phyloP scores from a whole-genome alignment of 2,797 vertebrate genomes.

The Naso thynnoides region DNA sequence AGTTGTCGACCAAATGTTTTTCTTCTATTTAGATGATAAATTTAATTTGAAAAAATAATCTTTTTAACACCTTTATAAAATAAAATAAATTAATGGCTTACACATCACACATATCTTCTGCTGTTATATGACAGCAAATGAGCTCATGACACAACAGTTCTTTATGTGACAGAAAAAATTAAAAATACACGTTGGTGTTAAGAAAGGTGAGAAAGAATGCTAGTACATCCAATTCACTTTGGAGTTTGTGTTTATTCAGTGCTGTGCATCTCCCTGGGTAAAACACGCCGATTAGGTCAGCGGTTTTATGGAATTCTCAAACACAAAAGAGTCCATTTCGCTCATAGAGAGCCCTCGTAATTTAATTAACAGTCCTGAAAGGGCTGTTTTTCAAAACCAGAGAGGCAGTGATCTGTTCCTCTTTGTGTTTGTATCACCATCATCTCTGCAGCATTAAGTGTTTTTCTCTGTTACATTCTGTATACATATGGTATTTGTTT shows the following conservation, averaged over 20 bases:
- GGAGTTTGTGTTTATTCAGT: slow-evolving; percentile 5
- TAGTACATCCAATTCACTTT: not conserved
- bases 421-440: slow-evolving; percentile 1
- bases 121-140: not conserved
- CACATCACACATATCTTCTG: not conserved
- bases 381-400: not conserved
- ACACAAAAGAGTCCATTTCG: slow-evolving; percentile 55
- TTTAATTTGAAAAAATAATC: not conserved
- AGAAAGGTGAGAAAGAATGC: not conserved
- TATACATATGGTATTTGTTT: slow-evolving; percentile 21
- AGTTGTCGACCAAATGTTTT: not conserved
- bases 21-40: not conserved
- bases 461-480: not conserved
- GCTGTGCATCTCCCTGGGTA: slow-evolving; percentile 4
- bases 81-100: too few relatives aligned
- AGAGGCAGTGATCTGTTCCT: not conserved
- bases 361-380: slow-evolving; percentile 38
- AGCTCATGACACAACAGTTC: not conserved
- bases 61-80: too few relatives aligned
- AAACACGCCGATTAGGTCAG: slow-evolving; percentile 50
- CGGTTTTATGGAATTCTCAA: slow-evolving; percentile 59
- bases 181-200: not conserved
- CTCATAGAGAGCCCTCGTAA: slow-evolving; percentile 12
- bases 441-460: not conserved
- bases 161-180: not conserved